A percentile compares a stretch with the other conserved stretches of the same genome.
Conservation (phyloP, 2,113 vertebrate genomes). For the Gymnobelideus leadbeateri region DNA sequence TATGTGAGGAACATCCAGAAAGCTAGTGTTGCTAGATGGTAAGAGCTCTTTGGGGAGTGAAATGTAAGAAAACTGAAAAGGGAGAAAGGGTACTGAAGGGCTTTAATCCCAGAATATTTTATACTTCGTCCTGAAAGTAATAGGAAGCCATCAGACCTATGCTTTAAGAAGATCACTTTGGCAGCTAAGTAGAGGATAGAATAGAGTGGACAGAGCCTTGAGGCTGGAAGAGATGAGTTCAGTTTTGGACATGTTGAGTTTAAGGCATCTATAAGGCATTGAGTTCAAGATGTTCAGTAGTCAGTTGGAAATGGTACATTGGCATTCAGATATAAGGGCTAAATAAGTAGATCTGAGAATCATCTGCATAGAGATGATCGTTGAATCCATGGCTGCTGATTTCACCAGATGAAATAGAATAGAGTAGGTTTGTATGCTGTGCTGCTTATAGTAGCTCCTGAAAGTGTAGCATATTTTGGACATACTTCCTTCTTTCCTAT, state of each 20-base stretch:
- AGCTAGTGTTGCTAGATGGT: not conserved
- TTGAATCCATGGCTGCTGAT: not conserved
- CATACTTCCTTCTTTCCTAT: fast-evolving
- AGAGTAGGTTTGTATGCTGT: not conserved
- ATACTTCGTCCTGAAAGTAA: not conserved
- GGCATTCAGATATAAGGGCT: not conserved
- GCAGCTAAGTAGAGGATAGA: not conserved
- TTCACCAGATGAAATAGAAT: not conserved
- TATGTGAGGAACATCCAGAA: not conserved
- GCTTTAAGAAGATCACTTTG: not conserved
- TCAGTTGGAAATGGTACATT: not conserved
- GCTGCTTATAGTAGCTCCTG: not conserved
- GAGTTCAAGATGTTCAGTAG: not conserved
- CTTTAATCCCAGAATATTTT: not conserved
- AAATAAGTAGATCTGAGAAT: not conserved
- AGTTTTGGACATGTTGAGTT: not conserved
- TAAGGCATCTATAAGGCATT: not conserved
- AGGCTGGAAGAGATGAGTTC: not conserved
- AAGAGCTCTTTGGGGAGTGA: not conserved
- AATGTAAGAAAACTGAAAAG: not conserved
- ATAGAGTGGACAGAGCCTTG: not conserved
- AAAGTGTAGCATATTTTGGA: fast-evolving
- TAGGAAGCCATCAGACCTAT: not conserved
- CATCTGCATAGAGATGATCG: not conserved
- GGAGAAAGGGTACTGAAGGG: not conserved